A percentile compares a stretch with the other conserved stretches of the same genome.
These are phyloP conservation scores for Spilosoma lubricipeda DNA, from an alignment of 2,888 invertebrate species.

Conservation along the genomic window DNA sequence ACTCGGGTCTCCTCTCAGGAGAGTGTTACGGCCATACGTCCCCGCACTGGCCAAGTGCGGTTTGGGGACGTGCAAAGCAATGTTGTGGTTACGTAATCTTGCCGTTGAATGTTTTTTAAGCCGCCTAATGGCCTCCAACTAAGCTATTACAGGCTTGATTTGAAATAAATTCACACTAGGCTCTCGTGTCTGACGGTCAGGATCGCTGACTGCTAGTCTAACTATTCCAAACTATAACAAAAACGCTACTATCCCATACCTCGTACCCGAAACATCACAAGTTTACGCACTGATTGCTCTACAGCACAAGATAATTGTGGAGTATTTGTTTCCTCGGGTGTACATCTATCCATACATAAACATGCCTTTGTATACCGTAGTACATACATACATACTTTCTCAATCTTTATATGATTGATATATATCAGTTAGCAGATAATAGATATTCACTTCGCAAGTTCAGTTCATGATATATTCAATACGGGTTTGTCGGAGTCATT, in stretches of 20 bases:
- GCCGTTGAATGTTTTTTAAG: too few species aligned
- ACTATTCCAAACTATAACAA: background rate
- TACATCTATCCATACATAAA: constrained; percentile 44
- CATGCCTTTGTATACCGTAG: constrained; percentile 58
- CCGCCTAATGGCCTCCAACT: too few species aligned
- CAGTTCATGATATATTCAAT: background rate
- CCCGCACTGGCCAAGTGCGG: too few species aligned
- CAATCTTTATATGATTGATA: constrained; percentile 33
- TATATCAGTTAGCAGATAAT: background rate
- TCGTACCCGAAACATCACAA: constrained; percentile 49
- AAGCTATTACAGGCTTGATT: too few species aligned
- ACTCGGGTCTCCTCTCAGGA: too few species aligned
- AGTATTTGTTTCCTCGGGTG: constrained; percentile 57
- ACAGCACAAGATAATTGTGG: constrained; percentile 53
- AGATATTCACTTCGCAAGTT: background rate
- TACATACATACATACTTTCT: constrained; percentile 65
- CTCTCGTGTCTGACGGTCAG: background rate
- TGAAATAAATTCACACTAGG: too few species aligned
- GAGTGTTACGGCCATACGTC: too few species aligned
- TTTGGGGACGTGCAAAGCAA: too few species aligned
- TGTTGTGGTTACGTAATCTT: too few species aligned
- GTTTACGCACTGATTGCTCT: constrained; percentile 68
- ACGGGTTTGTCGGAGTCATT: background rate
- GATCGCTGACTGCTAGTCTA: background rate
- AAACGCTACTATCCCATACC: constrained; percentile 20